These are phyloP conservation scores for Eulemur coronatus DNA, from an alignment of 2,797 vertebrate species.

Conservation along the genomic window DNA sequence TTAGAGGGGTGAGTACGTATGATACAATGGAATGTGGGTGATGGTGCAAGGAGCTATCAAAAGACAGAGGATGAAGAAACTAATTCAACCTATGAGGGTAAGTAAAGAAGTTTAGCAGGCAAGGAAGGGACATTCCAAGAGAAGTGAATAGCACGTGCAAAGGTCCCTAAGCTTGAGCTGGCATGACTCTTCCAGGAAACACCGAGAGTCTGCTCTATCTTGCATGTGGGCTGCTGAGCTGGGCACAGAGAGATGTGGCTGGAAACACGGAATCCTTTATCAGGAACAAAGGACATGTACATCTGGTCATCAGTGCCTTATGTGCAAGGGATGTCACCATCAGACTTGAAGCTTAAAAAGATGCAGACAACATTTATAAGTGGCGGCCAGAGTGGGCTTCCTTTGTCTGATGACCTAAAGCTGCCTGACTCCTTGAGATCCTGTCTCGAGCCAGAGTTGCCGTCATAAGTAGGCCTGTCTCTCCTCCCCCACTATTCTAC, in stretches of 20 bases:
- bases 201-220: not conserved
- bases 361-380: not conserved
- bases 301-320: not conserved
- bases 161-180: not conserved
- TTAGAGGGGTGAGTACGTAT: not conserved
- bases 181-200: not conserved
- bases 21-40: not conserved
- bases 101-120: not conserved
- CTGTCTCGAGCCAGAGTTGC: not conserved
- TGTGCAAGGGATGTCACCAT: not conserved
- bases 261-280: not conserved
- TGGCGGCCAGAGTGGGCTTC: not conserved
- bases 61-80: not conserved
- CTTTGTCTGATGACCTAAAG: not conserved
- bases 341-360: not conserved
- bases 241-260: not conserved
- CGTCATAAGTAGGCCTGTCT: not conserved
- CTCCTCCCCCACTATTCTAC: not conserved
- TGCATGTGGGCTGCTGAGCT: not conserved
- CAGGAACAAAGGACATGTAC: not conserved
- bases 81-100: not conserved
- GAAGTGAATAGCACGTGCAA: not conserved
- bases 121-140: not conserved
- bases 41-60: not conserved
- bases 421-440: not conserved